phyloP scores from a whole-genome alignment of 2,888 invertebrate species.

The Drosophila anomelani region DNA sequence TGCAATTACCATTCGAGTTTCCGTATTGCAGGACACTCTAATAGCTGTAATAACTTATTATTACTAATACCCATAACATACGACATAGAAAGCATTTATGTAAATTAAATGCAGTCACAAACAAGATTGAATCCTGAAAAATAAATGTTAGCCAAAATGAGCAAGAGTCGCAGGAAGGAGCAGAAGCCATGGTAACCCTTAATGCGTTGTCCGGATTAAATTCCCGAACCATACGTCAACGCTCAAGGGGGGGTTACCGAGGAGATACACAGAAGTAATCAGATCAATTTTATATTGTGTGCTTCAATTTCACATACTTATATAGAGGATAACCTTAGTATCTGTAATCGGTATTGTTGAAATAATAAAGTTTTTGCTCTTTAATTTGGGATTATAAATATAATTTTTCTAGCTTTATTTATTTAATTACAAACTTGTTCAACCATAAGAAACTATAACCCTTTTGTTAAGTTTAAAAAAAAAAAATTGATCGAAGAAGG shows the following conservation, averaged over 20 bases:
- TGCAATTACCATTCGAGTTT: conserved; percentile 28
- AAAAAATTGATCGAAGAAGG: background rate
- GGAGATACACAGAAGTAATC: conserved; percentile 2
- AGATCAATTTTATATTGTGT: background rate
- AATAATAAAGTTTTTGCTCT: background rate
- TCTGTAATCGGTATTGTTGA: background rate
- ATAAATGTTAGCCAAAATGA: conserved; percentile 56
- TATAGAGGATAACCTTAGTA: background rate
- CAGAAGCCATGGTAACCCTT: conserved; percentile 56
- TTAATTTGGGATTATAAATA: background rate
- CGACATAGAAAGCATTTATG: conserved; percentile 44
- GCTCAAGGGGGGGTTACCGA: conserved; percentile 15
- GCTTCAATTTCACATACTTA: background rate
- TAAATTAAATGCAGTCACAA: conserved; percentile 33
- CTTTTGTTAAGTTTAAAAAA: too few species aligned
- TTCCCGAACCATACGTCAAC: conserved; percentile 64
- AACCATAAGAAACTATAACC: too few species aligned
- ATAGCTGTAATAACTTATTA: conserved; percentile 35
- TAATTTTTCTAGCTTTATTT: too few species aligned
- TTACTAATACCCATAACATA: conserved; percentile 18
- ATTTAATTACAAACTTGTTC: too few species aligned
- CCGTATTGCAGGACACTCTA: conserved; percentile 14
- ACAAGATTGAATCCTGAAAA: conserved; percentile 49
- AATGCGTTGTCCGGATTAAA: conserved; percentile 62
- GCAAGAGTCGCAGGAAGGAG: conserved; percentile 54